A percentile compares a stretch with the other conserved stretches of the same genome.
Conservation (phyloP, 2,888 invertebrate genomes). For the Gandaritis pyraliata region DNA sequence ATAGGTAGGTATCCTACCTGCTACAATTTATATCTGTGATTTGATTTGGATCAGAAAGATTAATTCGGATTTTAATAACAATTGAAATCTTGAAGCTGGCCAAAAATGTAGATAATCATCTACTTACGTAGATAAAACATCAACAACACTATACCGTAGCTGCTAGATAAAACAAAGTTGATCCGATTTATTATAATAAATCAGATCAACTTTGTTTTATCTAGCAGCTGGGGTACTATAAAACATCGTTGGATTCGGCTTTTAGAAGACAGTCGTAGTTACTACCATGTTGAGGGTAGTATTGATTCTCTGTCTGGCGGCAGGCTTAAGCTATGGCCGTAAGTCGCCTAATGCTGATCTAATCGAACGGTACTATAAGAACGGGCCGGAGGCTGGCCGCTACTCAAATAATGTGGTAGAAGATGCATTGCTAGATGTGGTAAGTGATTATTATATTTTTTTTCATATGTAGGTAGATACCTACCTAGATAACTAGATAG, state of each 20-base stretch:
- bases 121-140: too few species aligned
- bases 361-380: slow-evolving; percentile 45
- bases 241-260: slow-evolving; percentile 9
- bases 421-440: slow-evolving; percentile 59
- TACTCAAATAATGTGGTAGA: slow-evolving; percentile 53
- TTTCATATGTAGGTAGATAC: too few species aligned
- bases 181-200: too few species aligned
- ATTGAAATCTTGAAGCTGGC: slow-evolving; percentile 1
- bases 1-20: too few species aligned
- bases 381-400: slow-evolving; percentile 39
- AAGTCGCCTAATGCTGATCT: slow-evolving; percentile 51
- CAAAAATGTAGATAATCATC: slow-evolving; percentile 24
- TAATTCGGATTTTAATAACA: background rate
- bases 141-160: too few species aligned
- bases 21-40: slow-evolving; percentile 1
- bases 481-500: too few species aligned
- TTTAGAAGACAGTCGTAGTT: background rate
- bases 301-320: slow-evolving; percentile 36
- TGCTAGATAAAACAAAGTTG: too few species aligned
- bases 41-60: slow-evolving; percentile 9
- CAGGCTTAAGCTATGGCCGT: slow-evolving; percentile 24
- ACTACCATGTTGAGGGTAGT: slow-evolving; percentile 35
- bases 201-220: slow-evolving; percentile 30
- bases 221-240: slow-evolving; percentile 25
- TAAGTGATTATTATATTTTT: slow-evolving; percentile 38